A percentile compares a stretch with the other conserved stretches of the same genome.
Conservation (phyloP, 2,797 vertebrate genomes). For the Chrosomus eos region DNA sequence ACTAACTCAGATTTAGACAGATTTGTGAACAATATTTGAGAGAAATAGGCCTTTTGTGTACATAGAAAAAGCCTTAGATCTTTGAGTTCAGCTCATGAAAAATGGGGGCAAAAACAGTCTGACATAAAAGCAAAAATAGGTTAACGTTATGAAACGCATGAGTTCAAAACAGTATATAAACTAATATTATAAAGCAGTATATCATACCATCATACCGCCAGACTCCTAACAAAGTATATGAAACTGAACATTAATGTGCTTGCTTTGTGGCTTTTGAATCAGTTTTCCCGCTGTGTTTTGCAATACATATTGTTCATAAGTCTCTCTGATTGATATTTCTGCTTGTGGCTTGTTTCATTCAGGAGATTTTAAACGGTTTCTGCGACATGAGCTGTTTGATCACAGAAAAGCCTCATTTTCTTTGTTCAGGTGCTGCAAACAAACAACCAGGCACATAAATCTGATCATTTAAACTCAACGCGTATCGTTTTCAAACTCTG, state of each 20-base stretch:
- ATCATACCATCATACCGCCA: background rate
- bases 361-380: background rate
- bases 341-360: conserved; percentile 22
- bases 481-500: background rate
- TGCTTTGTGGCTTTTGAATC: background rate
- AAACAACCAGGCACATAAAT: background rate
- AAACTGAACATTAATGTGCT: background rate
- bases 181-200: background rate
- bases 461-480: background rate
- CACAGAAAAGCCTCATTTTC: conserved; percentile 33
- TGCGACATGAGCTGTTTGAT: conserved; percentile 27
- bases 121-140: background rate
- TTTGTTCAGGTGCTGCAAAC: conserved; percentile 53
- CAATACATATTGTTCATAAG: background rate
- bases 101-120: background rate
- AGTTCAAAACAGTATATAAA: background rate
- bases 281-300: background rate
- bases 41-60: no score
- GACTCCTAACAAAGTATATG: background rate
- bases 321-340: background rate
- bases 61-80: no score
- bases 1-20: no score
- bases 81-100: no score
- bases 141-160: background rate
- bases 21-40: no score